Conservation (phyloP, 2,113 vertebrate genomes). For the Triplophysa tibetana region DNA sequence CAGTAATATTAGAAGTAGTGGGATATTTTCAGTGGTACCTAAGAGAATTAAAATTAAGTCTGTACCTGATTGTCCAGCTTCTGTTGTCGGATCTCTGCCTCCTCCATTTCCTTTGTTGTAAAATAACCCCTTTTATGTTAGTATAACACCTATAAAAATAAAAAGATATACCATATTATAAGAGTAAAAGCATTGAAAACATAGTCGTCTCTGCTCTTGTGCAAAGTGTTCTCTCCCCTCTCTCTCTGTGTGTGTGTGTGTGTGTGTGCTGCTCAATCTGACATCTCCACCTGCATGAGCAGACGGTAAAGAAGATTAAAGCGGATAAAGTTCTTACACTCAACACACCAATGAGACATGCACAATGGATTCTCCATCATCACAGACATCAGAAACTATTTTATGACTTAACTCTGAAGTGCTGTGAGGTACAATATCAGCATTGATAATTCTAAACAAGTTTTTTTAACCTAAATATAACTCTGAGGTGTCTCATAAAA, state of each 20-base stretch:
- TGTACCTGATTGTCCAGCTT: conserved; percentile 79
- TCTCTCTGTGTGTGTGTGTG: background rate
- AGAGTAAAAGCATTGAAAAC: too few relatives aligned
- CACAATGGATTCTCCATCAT: conserved; percentile 14
- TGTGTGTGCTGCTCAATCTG: conserved; percentile 49
- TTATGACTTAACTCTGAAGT: background rate
- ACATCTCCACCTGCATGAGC: conserved; percentile 67
- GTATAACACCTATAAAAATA: background rate
- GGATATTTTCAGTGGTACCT: too few relatives aligned
- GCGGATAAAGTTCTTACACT: conserved; percentile 77
- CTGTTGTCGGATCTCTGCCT: conserved; percentile 70
- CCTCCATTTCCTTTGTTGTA: conserved; percentile 67
- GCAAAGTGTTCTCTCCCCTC: background rate
- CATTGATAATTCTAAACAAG: background rate
- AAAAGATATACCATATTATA: background rate
- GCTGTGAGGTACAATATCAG: background rate
- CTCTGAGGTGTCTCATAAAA: too few relatives aligned
- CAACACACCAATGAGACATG: conserved; percentile 25
- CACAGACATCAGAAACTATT: conserved; percentile 32
- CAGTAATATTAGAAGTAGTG: too few relatives aligned
- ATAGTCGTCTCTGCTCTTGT: too few relatives aligned
- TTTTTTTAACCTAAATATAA: too few relatives aligned
- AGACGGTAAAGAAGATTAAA: conserved; percentile 79
- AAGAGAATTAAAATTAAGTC: too few relatives aligned
- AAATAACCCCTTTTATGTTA: background rate